Evolutionary conservation across 2,888 invertebrate genomes (phyloP), one percentile per base, ranked within the genome.

Genomic region (Drosophila imparisetae): DNA sequence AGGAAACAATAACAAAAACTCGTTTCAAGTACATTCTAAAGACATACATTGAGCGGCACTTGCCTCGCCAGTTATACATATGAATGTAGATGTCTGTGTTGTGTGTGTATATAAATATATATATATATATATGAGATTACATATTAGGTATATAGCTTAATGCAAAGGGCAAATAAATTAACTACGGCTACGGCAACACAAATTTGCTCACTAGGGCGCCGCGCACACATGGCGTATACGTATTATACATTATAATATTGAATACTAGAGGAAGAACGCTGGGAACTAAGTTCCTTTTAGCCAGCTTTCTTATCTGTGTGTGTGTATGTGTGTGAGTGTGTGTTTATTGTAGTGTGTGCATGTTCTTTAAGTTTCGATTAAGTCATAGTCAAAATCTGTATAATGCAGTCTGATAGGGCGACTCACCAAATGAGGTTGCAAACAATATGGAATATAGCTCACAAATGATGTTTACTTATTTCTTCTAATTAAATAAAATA

Each of bases 141-240:
- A 79, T 63, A 48, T 60, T 71, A 52, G 48, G 60, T 75, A 50
- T 68, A 61, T 72, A 68, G 81, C 73, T 83, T 78, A 75, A 57
- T 65, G 79, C 73, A 66, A 70, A 66, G 72, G 63, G 62, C 52
- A 62, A 57, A 55, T 61, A 72, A 65, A 62, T 62, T 21, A 66
- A 64, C 68, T 80, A 80, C 64, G 45, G 55, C 75, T 79, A 80
- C 52, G 66, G 66, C 63, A 76, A 80, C 71, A 63, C 45, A 78
- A 77, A 68, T 77, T 80, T 80, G 77, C 81, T 79, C 68, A 71
- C 48, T 45, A 21, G 45, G 48, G 29, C 75, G 65, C 27, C 62
- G 62, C 72, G 50, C 64, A 60, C 60, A 83, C 67, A 49, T 59
- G 71, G 73, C 75, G 85, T 84, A 84, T 83, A 75, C 82, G 32